Conservation (phyloP, 2,113 vertebrate genomes). For the Desmodus rotundus region DNA sequence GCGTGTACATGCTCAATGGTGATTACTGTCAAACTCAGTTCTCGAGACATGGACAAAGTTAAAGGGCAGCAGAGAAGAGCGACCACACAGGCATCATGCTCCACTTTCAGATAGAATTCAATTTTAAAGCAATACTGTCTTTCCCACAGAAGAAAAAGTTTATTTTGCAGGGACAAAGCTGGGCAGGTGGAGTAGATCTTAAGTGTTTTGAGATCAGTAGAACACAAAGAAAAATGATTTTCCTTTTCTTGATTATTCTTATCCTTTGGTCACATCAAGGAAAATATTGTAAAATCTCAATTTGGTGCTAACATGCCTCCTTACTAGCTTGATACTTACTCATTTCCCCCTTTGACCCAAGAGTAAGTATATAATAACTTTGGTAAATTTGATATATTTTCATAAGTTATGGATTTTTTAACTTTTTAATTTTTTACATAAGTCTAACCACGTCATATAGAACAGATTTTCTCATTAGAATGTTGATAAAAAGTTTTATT, state of each 20-base stretch:
- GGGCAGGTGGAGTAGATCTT: not conserved
- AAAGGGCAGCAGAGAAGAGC: fast-evolving
- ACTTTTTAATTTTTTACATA: not conserved
- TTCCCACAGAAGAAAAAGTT: not conserved
- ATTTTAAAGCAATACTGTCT: not conserved
- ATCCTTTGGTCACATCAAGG: not conserved
- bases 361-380: not conserved
- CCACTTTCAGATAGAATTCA: not conserved
- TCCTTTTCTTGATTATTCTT: not conserved
- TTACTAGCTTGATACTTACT: not conserved
- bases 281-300: not conserved
- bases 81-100: fast-evolving
- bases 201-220: not conserved
- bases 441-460: not conserved
- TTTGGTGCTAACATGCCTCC: not conserved
- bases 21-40: not conserved
- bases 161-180: not conserved
- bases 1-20: fast-evolving
- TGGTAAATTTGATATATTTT: not conserved
- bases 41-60: fast-evolving
- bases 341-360: not conserved
- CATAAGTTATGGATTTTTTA: not conserved
- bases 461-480: not conserved
- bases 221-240: not conserved
- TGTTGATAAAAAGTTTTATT: not conserved